These are phyloP conservation scores for Mactromeris polynyma DNA, from an alignment of 2,888 invertebrate genomes.

Conservation along the genomic window DNA sequence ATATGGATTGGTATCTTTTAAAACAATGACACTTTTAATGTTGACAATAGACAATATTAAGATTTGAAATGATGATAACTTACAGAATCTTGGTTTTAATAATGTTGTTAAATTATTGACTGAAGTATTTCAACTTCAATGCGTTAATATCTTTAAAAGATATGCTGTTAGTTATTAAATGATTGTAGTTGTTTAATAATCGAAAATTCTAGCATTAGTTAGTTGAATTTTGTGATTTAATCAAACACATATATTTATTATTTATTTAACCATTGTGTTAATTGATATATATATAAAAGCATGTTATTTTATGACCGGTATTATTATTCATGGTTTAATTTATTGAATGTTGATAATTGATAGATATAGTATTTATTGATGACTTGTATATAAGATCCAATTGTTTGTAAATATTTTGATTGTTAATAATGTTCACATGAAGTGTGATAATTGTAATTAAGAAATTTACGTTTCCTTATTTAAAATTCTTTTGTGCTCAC, in stretches of 20 bases:
- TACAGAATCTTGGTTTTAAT: too few relatives aligned
- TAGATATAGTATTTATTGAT: neutral
- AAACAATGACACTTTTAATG: too few relatives aligned
- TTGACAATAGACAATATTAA: too few relatives aligned
- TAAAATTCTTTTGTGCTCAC: neutral
- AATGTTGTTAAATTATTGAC: neutral
- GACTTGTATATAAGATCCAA: neutral
- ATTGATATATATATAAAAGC: too few relatives aligned
- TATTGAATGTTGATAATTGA: neutral
- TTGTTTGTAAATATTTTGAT: neutral
- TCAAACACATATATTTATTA: slow-evolving; percentile 5
- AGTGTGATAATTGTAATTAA: neutral
- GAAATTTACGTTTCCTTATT: neutral
- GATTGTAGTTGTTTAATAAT: slow-evolving; percentile 10
- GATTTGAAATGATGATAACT: too few relatives aligned
- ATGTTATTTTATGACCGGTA: too few relatives aligned
- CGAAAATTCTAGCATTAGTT: neutral
- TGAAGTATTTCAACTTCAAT: neutral
- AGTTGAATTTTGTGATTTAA: neutral
- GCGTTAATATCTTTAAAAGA: slow-evolving; percentile 31
- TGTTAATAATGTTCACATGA: neutral
- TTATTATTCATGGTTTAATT: neutral
- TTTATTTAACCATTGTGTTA: neutral
- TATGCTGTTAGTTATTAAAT: neutral
- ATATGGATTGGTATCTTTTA: too few relatives aligned